Evolutionary conservation across 1,140 invertebrate genomes (phyloP).

Genomic region (Eumaeus atala): DNA sequence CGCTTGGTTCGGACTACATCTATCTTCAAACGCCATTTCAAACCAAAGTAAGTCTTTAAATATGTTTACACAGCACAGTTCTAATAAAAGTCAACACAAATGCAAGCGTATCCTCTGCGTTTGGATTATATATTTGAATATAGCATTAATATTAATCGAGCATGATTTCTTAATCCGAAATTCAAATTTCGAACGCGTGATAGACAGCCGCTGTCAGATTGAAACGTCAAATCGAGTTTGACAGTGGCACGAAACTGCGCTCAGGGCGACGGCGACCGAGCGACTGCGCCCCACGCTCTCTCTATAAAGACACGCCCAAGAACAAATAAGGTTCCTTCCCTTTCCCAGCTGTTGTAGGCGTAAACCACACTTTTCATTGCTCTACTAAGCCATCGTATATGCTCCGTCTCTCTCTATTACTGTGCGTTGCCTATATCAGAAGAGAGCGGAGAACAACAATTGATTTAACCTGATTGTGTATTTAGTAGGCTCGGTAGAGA

Average conservation of each 20-base stretch:
- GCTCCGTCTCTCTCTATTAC: constrained; percentile 23
- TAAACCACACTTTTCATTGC: constrained; percentile 36
- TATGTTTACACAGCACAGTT: constrained; percentile 11
- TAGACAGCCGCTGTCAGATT: constrained; percentile 53
- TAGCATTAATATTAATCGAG: constrained; percentile 41
- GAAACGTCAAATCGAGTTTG: constrained; percentile 37
- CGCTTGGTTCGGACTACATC: constrained; percentile 76
- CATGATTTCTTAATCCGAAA: constrained; percentile 35
- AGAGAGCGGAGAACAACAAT: constrained; percentile 37
- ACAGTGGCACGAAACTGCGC: constrained; percentile 30
- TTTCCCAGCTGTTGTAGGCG: constrained; percentile 51
- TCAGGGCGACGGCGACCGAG: constrained; percentile 45
- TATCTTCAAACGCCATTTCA: constrained; percentile 76
- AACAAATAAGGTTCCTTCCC: constrained; percentile 56
- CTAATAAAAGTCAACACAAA: constrained; percentile 8
- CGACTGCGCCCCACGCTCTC: constrained; percentile 40
- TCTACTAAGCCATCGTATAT: constrained; percentile 27
- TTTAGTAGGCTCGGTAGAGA: constrained; percentile 60
- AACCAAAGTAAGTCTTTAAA: background rate
- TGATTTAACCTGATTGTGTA: constrained; percentile 67
- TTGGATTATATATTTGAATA: constrained; percentile 29
- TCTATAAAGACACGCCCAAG: constrained; percentile 47
- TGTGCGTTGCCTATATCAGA: constrained; percentile 5
- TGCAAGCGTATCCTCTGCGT: background rate
- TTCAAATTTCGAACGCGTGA: constrained; percentile 24